Percentiles rank a stretch among this genome's conserved stretches.
Conservation (phyloP, 2,113 vertebrate species). For the Nannobrachium achirus region DNA sequence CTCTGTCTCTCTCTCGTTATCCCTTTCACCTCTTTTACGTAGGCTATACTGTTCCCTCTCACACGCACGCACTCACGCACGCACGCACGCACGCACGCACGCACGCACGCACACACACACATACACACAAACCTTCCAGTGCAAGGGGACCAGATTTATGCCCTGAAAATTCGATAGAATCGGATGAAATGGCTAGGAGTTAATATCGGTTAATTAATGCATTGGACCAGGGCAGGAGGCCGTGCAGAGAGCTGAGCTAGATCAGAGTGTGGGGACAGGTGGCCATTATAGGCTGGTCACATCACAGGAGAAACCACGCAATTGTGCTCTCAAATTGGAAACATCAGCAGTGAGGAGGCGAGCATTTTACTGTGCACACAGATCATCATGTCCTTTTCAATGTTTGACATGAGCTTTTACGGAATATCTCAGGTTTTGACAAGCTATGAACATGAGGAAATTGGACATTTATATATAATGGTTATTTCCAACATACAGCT, state of each 20-base stretch:
- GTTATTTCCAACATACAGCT: too few relatives aligned
- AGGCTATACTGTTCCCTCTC: background rate
- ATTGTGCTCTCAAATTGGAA: too few relatives aligned
- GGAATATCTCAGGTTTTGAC: too few relatives aligned
- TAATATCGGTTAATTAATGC: slow-evolving; percentile 71
- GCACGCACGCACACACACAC: slow-evolving; percentile 19
- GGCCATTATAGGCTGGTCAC: too few relatives aligned
- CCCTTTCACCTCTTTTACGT: background rate
- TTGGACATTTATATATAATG: too few relatives aligned
- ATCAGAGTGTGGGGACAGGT: too few relatives aligned
- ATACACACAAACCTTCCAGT: slow-evolving; percentile 14
- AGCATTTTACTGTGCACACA: too few relatives aligned
- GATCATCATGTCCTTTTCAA: too few relatives aligned
- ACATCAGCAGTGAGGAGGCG: too few relatives aligned
- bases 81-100: slow-evolving; percentile 7
- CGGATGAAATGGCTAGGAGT: slow-evolving; percentile 53
- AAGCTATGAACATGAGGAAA: too few relatives aligned
- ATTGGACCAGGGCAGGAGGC: slow-evolving; percentile 38
- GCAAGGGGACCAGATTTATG: slow-evolving; percentile 42
- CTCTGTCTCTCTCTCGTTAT: background rate
- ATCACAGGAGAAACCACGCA: too few relatives aligned
- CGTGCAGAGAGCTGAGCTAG: slow-evolving; percentile 10
- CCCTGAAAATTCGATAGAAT: slow-evolving; percentile 50
- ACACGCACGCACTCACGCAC: slow-evolving; percentile 4
- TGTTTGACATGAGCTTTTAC: too few relatives aligned